Evolutionary conservation across 2,888 invertebrate genomes (phyloP).

Genomic region (Apodemia duryi): DNA sequence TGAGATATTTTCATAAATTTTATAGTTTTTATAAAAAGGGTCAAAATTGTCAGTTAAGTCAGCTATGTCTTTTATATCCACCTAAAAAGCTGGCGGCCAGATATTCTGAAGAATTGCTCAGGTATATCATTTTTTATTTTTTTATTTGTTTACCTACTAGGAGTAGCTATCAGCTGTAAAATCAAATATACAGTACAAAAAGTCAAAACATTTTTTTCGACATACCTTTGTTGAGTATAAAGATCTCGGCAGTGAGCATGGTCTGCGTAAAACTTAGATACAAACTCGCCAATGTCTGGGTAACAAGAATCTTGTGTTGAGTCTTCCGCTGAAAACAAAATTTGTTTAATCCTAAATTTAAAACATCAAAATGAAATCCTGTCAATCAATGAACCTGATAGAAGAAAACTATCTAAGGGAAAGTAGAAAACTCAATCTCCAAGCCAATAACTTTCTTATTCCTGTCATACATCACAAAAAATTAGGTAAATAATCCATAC

Average conservation of each 20-base stretch:
- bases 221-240: slow-evolving; percentile 64
- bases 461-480: not conserved
- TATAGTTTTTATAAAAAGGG: too few species aligned
- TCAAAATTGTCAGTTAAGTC: too few species aligned
- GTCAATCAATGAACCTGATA: not conserved
- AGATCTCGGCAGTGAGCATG: slow-evolving; percentile 84
- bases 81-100: too few species aligned
- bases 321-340: slow-evolving; percentile 41
- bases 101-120: too few species aligned
- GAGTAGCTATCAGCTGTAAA: too few species aligned
- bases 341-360: not conserved
- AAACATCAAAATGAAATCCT: not conserved
- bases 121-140: too few species aligned
- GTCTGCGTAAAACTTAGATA: slow-evolving; percentile 84
- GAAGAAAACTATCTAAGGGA: not conserved
- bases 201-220: not conserved
- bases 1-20: too few species aligned
- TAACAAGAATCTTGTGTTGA: slow-evolving; percentile 54
- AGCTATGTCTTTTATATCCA: too few species aligned
- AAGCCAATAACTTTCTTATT: not conserved
- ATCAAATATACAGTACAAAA: too few species aligned
- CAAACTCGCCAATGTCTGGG: slow-evolving; percentile 83
- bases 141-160: too few species aligned
- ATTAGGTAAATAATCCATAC: too few species aligned
- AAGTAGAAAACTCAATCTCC: not conserved